Conservation (phyloP, 2,888 invertebrate species). For the Xylota segnis region DNA sequence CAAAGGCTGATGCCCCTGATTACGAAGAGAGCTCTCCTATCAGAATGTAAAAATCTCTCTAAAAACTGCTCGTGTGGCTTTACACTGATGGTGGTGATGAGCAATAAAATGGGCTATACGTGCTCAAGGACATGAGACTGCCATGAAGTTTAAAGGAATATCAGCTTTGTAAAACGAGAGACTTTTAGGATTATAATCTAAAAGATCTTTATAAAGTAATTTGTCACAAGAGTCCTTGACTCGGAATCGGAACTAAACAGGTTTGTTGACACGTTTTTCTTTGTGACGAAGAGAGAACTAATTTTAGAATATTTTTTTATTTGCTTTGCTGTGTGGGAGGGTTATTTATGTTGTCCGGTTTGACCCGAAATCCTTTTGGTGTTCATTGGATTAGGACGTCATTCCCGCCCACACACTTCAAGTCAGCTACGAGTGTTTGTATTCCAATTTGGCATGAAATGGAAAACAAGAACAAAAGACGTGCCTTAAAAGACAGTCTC, state of each 20-base stretch:
- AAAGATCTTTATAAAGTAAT: slow-evolving; percentile 4
- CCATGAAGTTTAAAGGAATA: no score
- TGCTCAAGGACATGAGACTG: slow-evolving; percentile 48
- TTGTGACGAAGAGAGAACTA: background rate
- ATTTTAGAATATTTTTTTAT: background rate
- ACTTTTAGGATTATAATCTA: background rate
- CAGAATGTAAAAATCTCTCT: slow-evolving; percentile 8
- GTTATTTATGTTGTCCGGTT: background rate
- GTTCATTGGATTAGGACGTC: background rate
- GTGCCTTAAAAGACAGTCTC: background rate
- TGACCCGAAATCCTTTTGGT: no score
- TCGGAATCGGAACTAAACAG: background rate
- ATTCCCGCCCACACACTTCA: background rate
- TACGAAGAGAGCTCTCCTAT: background rate
- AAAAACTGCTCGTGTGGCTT: slow-evolving; percentile 36
- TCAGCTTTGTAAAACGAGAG: background rate
- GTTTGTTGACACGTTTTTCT: slow-evolving; percentile 32
- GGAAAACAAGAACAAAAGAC: background rate
- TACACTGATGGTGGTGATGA: slow-evolving; percentile 17
- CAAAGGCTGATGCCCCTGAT: slow-evolving; percentile 14
- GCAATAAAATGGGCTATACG: slow-evolving; percentile 41
- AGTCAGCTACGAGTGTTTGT: no score
- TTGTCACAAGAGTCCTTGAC: slow-evolving; percentile 27
- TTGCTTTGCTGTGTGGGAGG: background rate
- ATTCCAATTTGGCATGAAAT: background rate